A percentile compares a stretch with the other conserved stretches of the same genome.
Evolutionary conservation across 2,797 vertebrate species (phyloP).

Genomic region (Triplophysa bombifrons): DNA sequence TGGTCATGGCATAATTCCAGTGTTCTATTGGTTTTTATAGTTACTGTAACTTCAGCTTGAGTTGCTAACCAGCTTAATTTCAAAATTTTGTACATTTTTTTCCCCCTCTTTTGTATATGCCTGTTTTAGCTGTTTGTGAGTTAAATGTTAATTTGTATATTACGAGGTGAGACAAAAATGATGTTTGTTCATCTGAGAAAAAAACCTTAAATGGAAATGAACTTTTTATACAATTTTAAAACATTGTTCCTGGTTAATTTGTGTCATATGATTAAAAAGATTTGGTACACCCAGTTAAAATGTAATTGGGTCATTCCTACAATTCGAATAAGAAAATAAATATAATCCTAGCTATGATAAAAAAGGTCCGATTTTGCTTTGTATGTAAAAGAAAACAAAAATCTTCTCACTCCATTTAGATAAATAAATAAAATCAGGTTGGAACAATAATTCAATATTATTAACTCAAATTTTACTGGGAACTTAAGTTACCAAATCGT

Average conservation of each 20-base stretch:
- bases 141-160: neutral
- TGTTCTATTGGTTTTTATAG: neutral
- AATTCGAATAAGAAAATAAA: no score
- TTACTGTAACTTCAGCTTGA: neutral
- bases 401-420: no score
- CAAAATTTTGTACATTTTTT: constrained; percentile 27
- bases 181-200: neutral
- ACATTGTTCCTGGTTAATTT: neutral
- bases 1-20: constrained; percentile 70
- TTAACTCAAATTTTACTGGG: no score
- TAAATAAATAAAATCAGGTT: no score
- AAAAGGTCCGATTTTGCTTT: no score
- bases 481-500: no score
- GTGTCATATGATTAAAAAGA: neutral
- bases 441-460: no score
- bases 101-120: neutral
- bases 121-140: neutral
- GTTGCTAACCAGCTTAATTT: constrained; percentile 10
- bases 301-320: neutral
- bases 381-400: no score
- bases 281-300: neutral
- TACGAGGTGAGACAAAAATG: neutral
- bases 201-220: neutral
- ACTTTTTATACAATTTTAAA: neutral
- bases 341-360: no score